These are phyloP conservation scores for Drosophila littoralis DNA, from an alignment of 1,140 invertebrate species.

Conservation along the genomic window DNA sequence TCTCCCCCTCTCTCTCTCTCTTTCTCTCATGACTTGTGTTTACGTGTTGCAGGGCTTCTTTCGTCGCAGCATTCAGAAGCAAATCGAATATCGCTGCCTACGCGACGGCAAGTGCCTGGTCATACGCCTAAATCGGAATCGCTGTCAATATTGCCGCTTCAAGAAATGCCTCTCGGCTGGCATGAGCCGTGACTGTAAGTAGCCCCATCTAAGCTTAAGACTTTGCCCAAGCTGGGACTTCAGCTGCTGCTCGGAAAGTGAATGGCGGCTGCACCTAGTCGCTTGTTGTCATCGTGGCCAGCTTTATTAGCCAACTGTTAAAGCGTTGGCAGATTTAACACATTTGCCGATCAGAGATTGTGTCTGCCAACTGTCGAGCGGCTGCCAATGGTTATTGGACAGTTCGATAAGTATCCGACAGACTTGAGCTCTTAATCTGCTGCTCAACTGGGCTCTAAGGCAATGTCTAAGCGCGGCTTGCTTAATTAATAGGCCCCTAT, in stretches of 20 bases:
- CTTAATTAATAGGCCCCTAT: neutral
- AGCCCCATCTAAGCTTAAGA: constrained; percentile 12
- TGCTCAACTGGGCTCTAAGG: neutral
- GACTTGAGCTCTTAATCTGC: constrained; percentile 4
- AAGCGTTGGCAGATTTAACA: constrained; percentile 27
- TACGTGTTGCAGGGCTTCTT: constrained; percentile 90
- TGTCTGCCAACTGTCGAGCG: constrained; percentile 45
- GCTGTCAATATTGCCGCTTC: constrained; percentile 99
- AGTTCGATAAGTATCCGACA: neutral
- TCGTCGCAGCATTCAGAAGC: constrained; percentile 97
- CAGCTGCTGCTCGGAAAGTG: constrained; percentile 39
- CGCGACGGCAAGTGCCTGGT: constrained; percentile 98
- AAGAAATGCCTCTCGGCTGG: constrained; percentile 99
- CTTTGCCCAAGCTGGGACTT: too few species aligned
- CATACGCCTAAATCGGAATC: constrained; percentile 97
- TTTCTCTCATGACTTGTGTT: too few species aligned
- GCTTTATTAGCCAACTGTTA: constrained; percentile 69
- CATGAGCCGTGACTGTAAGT: constrained; percentile 97
- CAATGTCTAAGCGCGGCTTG: neutral
- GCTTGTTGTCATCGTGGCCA: constrained; percentile 42
- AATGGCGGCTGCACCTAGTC: constrained; percentile 35
- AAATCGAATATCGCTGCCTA: constrained; percentile 98
- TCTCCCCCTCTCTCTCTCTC: too few species aligned
- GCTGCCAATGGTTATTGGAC: constrained; percentile 19
- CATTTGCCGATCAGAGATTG: constrained; percentile 52